Evolutionary conservation across 2,113 vertebrate species (phyloP).

Genomic region (Isurus oxyrinchus): DNA sequence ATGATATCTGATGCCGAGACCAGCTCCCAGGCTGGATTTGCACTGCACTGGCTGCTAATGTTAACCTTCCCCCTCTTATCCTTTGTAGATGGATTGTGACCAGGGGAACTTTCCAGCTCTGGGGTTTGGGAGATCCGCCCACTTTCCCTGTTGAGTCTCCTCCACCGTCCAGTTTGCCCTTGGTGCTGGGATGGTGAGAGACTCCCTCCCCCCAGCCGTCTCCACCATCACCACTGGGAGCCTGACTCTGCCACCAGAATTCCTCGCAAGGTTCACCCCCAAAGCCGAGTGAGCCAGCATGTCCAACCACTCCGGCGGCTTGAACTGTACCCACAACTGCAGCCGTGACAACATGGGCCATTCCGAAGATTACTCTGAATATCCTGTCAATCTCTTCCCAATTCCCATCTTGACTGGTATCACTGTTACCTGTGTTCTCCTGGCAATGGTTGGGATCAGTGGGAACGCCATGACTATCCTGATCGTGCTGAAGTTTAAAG

Average conservation of each 20-base stretch:
- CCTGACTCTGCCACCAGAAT: background rate
- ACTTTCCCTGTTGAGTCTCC: background rate
- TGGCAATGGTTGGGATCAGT: constrained; percentile 74
- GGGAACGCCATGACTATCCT: constrained; percentile 90
- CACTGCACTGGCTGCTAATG: background rate
- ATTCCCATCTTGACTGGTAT: constrained; percentile 75
- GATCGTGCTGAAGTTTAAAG: constrained; percentile 80
- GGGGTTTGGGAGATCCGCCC: background rate
- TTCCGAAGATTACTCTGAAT: constrained; percentile 42
- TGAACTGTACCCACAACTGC: constrained; percentile 52
- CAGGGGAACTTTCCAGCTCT: background rate
- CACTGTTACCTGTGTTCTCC: constrained; percentile 73
- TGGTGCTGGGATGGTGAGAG: background rate
- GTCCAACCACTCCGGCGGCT: constrained; percentile 58
- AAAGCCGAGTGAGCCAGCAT: constrained; percentile 45
- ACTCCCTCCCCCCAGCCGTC: background rate
- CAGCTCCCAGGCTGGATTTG: background rate
- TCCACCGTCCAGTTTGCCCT: background rate
- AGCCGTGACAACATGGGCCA: constrained; percentile 50
- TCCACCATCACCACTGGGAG: background rate
- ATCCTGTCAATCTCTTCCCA: constrained; percentile 68
- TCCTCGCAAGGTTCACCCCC: fast-evolving
- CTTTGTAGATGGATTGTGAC: background rate
- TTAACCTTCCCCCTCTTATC: background rate
- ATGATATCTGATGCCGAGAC: background rate